Evolutionary conservation across 1,140 invertebrate species (phyloP).

Genomic region (Drosophila aff.): DNA sequence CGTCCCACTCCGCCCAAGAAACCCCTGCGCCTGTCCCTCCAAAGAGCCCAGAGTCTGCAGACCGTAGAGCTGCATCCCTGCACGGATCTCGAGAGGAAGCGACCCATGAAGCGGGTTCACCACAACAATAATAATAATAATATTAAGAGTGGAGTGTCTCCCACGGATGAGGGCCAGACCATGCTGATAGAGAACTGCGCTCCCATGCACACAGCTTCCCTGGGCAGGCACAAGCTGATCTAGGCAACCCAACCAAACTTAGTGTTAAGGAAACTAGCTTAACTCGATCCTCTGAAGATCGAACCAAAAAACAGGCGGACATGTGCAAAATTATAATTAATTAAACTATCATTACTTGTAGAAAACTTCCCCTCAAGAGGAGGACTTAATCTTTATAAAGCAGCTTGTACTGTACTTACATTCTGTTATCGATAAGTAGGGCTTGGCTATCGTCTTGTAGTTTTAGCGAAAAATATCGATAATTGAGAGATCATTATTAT

Average conservation of each 20-base stretch:
- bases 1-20: constrained; percentile 93
- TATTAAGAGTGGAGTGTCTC: constrained; percentile 36
- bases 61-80: constrained; percentile 87
- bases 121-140: constrained; percentile 67
- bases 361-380: not conserved
- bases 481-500: constrained; percentile 18
- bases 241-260: constrained; percentile 37
- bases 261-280: constrained; percentile 33
- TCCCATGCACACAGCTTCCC: constrained; percentile 76
- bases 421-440: constrained; percentile 43
- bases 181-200: constrained; percentile 71
- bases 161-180: constrained; percentile 44
- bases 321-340: constrained; percentile 71
- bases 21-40: constrained; percentile 91
- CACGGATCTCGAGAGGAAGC: constrained; percentile 69
- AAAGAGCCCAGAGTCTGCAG: constrained; percentile 91
- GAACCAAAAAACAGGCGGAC: constrained; percentile 65
- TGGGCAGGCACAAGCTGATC: constrained; percentile 78
- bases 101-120: constrained; percentile 78
- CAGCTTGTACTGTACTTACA: constrained; percentile 50
- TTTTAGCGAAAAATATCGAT: constrained; percentile 7
- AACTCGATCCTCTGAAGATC: constrained; percentile 19
- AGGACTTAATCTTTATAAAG: constrained; percentile 2
- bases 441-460: constrained; percentile 52
- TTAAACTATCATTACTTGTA: constrained; percentile 9